Conservation (phyloP, 2,113 vertebrate species). For the Cebidichthys violaceus region DNA sequence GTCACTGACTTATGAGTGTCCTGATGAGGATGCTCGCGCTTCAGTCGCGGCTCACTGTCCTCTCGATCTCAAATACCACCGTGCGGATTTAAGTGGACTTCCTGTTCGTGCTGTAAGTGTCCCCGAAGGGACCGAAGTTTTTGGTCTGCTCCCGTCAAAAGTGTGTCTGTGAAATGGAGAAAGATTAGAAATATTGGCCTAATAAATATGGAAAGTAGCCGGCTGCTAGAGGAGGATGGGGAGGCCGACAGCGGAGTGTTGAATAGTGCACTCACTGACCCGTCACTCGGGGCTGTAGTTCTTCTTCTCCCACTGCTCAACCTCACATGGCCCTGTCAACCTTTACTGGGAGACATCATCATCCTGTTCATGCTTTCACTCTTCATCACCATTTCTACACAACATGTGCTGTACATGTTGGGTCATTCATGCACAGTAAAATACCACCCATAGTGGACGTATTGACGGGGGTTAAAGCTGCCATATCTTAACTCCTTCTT, state of each 20-base stretch:
- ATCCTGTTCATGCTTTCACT: background rate
- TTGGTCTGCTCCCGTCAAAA: conserved; percentile 16
- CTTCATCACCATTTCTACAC: conserved; percentile 2
- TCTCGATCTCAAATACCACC: conserved; percentile 33
- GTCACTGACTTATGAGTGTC: background rate
- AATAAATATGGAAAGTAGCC: conserved; percentile 60
- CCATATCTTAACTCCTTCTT: too few relatives aligned
- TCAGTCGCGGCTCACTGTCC: conserved; percentile 48
- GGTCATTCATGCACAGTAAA: background rate
- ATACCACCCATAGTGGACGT: background rate
- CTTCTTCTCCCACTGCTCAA: background rate
- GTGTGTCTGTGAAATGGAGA: conserved; percentile 46
- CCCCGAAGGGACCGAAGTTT: conserved; percentile 12
- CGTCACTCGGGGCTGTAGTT: conserved; percentile 14
- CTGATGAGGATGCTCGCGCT: conserved; percentile 30
- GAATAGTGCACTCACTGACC: conserved; percentile 2
- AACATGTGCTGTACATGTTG: background rate
- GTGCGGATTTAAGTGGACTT: conserved; percentile 50
- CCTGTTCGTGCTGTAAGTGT: conserved; percentile 34
- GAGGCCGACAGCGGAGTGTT: conserved; percentile 13
- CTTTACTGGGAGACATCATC: background rate
- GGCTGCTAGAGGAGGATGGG: conserved; percentile 2
- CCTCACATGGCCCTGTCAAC: background rate
- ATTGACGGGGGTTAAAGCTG: background rate
- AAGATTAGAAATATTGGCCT: conserved; percentile 49